phyloP scores from a whole-genome alignment of 2,888 invertebrate genomes.

The Heteromurus nitidus region DNA sequence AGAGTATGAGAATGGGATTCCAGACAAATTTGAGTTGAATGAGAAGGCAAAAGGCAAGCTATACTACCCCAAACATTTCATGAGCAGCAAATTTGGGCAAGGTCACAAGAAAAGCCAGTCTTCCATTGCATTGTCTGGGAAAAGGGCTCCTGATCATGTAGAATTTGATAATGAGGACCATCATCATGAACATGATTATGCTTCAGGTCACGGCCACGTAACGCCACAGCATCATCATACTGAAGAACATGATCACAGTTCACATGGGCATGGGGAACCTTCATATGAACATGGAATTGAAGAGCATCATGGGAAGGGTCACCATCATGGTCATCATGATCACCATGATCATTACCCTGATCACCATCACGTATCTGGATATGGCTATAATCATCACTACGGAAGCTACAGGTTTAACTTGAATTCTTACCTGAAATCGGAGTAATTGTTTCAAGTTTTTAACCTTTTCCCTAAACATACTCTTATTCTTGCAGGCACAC shows the following conservation, averaged over 20 bases:
- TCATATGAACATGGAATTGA: slow-evolving; percentile 7
- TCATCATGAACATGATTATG: slow-evolving; percentile 19
- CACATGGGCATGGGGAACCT: neutral
- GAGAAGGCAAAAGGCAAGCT: slow-evolving; percentile 35
- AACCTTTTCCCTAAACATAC: too few species aligned
- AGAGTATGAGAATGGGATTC: neutral
- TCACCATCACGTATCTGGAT: slow-evolving; percentile 14
- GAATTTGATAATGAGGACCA: slow-evolving; percentile 31
- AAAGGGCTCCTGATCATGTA: slow-evolving; percentile 42
- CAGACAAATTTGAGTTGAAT: slow-evolving; percentile 11
- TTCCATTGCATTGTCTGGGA: slow-evolving; percentile 13
- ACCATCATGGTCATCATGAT: neutral
- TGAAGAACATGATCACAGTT: slow-evolving; percentile 37
- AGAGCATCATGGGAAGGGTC: neutral
- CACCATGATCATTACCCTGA: neutral
- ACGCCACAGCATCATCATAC: neutral
- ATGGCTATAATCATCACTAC: slow-evolving; percentile 50
- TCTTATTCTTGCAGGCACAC: slow-evolving; percentile 48
- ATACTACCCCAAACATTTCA: slow-evolving; percentile 57
- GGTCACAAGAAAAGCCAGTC: slow-evolving; percentile 10
- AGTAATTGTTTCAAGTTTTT: neutral
- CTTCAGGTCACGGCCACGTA: slow-evolving; percentile 12
- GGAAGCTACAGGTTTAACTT: slow-evolving; percentile 43
- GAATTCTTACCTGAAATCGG: neutral
- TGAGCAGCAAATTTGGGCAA: slow-evolving; percentile 10